Evolutionary conservation across 2,888 invertebrate genomes (phyloP), one percentile per base, ranked within the genome.

Genomic region (Spicauda simplicius): DNA sequence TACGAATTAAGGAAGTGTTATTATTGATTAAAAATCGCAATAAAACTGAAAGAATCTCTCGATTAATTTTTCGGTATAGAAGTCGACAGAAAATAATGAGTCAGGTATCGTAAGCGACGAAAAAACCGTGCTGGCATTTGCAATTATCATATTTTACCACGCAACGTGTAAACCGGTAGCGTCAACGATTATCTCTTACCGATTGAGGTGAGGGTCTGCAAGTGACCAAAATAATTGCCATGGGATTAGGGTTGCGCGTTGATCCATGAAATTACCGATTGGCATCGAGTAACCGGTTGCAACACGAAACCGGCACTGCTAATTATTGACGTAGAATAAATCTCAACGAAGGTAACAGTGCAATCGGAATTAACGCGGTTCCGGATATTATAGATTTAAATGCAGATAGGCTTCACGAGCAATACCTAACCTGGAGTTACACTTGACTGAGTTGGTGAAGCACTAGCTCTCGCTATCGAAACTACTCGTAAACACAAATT

Each of bases 161-260:
- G 64, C 65, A 54, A 59, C 45, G 45, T 14, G 53, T 20, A 48
- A 33, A 54, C 65, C 48, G 65, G 65, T 60, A 60, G 58, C 57
- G 59, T 30, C 58, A 16, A 19, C 16, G 19, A 60, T 59, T 54
- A 65, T 45, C 62, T 55, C 16, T 68, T 69, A 71, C 61, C 71
- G 71, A 88, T 82, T 76, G 81, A 82, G 89, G 90, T 91, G 89
- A 91, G 84, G 91, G 91, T 80, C 84, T 72, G 33, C 81, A 57
- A 71, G 77, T 74, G 69, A 72, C 82, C 74, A 74, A 83, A 84
- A 75, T 74, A 68, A 58, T 70, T 70, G 72, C 57, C 72, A 67
- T 58, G 58, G 64, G 52, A 64, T 41, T 64, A 64, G 58, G 57
- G 41, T 41, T 64, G 64, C 41, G 64, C 25, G 20, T 7, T 50